Evolutionary conservation across 1,140 invertebrate species (phyloP).

Genomic region (Drosophila nigrodunni): DNA sequence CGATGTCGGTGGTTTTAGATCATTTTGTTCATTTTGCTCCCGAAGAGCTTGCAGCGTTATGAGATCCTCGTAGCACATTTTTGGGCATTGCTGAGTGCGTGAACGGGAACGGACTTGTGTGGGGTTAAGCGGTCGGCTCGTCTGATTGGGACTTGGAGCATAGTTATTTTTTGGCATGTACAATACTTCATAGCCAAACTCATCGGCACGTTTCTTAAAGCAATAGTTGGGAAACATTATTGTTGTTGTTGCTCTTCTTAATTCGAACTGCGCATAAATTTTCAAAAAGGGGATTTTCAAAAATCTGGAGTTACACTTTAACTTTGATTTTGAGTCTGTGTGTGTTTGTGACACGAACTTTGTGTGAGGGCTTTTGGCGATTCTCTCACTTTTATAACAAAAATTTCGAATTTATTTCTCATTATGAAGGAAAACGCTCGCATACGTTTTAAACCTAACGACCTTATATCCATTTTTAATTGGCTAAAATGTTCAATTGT

Average conservation of each 20-base stretch:
- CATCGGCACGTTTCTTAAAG: conserved; percentile 48
- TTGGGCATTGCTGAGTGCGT: neutral
- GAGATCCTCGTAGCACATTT: conserved; percentile 8
- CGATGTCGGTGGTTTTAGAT: neutral
- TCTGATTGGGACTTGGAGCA: neutral
- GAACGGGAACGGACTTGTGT: neutral
- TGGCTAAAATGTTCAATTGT: too few relatives aligned
- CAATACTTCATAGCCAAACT: conserved; percentile 45
- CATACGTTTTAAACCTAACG: neutral
- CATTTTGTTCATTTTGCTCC: neutral
- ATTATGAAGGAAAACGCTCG: conserved; percentile 25
- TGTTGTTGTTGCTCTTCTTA: conserved; percentile 13
- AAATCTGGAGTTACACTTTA: neutral
- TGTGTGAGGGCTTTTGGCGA: neutral
- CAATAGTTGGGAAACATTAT: conserved; percentile 72
- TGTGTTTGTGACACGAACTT: neutral
- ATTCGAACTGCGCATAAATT: conserved; percentile 26
- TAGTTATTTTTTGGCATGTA: conserved; percentile 12
- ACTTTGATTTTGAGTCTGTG: conserved; percentile 14
- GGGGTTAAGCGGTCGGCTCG: neutral
- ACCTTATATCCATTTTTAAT: too few relatives aligned
- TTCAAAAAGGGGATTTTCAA: conserved; percentile 1
- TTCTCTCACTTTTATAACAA: neutral
- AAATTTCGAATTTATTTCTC: conserved; percentile 22
- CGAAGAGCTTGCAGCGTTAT: neutral